A percentile compares a stretch with the other conserved stretches of the same genome.
These are phyloP conservation scores for Perodicticus potto DNA, from an alignment of 2,797 vertebrate genomes.

Conservation along the genomic window DNA sequence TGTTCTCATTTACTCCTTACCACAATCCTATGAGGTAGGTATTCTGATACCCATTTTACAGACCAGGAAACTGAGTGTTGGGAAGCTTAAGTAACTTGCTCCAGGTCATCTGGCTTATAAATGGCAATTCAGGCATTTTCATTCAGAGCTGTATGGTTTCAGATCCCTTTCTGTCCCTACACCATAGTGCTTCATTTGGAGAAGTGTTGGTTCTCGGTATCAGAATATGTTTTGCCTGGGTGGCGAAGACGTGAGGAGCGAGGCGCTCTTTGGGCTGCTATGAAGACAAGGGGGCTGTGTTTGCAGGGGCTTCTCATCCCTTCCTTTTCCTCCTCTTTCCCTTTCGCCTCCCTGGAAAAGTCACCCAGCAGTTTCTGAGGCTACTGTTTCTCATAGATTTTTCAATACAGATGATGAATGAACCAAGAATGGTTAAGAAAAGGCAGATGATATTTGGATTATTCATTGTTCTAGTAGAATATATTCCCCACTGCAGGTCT, in stretches of 20 bases:
- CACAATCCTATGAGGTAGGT: background rate
- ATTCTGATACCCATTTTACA: background rate
- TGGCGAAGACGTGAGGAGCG: background rate
- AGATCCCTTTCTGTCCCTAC: background rate
- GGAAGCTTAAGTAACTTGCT: background rate
- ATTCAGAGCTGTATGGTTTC: background rate
- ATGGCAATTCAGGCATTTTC: background rate
- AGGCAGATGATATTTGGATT: constrained; percentile 75
- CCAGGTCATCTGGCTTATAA: background rate
- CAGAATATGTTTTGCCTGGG: background rate
- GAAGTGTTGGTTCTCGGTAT: background rate
- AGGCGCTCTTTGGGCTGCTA: background rate
- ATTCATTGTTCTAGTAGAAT: constrained; percentile 73
- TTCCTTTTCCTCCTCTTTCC: no score
- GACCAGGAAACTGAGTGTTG: background rate
- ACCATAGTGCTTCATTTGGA: background rate
- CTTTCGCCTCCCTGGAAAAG: background rate
- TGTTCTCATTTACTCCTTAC: constrained; percentile 3
- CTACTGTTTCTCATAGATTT: constrained; percentile 72
- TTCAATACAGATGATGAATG: constrained; percentile 81
- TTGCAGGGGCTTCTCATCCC: background rate
- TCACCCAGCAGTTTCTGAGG: background rate
- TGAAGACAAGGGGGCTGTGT: background rate
- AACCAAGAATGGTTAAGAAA: constrained; percentile 74
- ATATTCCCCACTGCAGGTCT: constrained; percentile 63